Evolutionary conservation across 2,888 invertebrate species (phyloP).

Genomic region (Scaptomyza parva): DNA sequence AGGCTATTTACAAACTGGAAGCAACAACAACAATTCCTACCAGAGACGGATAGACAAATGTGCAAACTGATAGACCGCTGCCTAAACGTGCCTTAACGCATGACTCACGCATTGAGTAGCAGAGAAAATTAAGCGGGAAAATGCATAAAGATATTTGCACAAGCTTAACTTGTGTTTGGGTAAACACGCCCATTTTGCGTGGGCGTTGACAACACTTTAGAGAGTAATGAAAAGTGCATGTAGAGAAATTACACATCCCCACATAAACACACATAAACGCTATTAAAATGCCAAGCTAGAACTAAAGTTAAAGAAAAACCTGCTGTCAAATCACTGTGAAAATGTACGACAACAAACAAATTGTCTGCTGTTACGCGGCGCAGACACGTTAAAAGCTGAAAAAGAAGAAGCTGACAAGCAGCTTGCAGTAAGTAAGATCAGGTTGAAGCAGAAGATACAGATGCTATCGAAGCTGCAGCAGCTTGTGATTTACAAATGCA

Average conservation of each 20-base stretch:
- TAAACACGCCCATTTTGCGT: slow-evolving; percentile 21
- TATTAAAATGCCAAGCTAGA: slow-evolving; percentile 38
- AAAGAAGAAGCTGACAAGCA: slow-evolving; percentile 28
- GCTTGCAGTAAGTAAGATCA: slow-evolving; percentile 36
- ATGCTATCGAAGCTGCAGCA: not conserved
- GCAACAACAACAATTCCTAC: slow-evolving; percentile 28
- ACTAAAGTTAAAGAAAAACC: slow-evolving; percentile 4
- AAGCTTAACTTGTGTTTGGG: slow-evolving; percentile 1
- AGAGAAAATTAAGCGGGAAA: slow-evolving; percentile 46
- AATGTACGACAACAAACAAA: slow-evolving; percentile 68
- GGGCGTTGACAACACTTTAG: slow-evolving; percentile 34
- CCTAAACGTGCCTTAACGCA: slow-evolving; percentile 67
- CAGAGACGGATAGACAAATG: slow-evolving; percentile 28
- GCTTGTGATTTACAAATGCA: slow-evolving; percentile 22
- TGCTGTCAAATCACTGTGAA: slow-evolving; percentile 52
- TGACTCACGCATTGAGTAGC: slow-evolving; percentile 67
- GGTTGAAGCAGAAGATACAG: slow-evolving; percentile 35
- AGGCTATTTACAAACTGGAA: slow-evolving; percentile 56
- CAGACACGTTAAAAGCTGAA: slow-evolving; percentile 49
- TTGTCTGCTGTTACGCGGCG: slow-evolving; percentile 66
- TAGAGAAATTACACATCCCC: slow-evolving; percentile 42
- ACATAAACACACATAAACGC: slow-evolving; percentile 14
- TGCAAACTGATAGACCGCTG: slow-evolving; percentile 44
- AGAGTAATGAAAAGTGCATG: slow-evolving; percentile 20
- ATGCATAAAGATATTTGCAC: slow-evolving; percentile 17